These are phyloP conservation scores for Saguinus imperator DNA, from an alignment of 2,113 vertebrate genomes.

Conservation along the genomic window DNA sequence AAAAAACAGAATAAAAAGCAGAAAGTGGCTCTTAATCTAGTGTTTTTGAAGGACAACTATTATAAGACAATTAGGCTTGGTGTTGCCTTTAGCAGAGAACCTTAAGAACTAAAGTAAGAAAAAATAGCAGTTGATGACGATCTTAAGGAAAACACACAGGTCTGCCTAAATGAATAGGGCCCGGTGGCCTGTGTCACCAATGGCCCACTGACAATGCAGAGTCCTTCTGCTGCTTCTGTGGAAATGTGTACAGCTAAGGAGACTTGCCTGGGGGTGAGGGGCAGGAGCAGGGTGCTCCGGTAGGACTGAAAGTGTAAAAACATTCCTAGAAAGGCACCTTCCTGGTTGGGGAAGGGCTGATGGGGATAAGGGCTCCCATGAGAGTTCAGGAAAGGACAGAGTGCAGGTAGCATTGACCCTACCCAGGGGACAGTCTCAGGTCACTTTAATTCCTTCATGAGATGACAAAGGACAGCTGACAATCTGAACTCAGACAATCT, in stretches of 20 bases:
- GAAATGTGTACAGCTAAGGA: accelerated
- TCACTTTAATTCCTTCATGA: background rate
- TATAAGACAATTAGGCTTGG: background rate
- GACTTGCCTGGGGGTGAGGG: accelerated
- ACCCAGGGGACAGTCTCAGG: background rate
- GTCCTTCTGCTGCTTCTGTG: background rate
- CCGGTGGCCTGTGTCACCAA: background rate
- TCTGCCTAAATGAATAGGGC: background rate
- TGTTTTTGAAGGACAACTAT: background rate
- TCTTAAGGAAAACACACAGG: background rate
- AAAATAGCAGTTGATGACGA: background rate
- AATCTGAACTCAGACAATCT: background rate
- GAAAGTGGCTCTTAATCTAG: background rate
- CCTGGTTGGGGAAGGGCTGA: too few relatives aligned
- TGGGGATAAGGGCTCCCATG: accelerated
- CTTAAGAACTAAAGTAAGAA: background rate
- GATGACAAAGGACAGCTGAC: background rate
- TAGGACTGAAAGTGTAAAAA: background rate
- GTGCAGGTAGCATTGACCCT: accelerated
- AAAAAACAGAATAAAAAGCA: background rate
- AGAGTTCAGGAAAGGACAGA: background rate
- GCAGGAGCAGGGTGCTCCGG: accelerated
- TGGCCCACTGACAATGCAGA: background rate
- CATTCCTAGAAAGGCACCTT: background rate
- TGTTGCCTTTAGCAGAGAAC: background rate